Evolutionary conservation across 35 echinoderm and acorn worm species (phyloP).

Genomic region (Apostichopus japonicus): DNA sequence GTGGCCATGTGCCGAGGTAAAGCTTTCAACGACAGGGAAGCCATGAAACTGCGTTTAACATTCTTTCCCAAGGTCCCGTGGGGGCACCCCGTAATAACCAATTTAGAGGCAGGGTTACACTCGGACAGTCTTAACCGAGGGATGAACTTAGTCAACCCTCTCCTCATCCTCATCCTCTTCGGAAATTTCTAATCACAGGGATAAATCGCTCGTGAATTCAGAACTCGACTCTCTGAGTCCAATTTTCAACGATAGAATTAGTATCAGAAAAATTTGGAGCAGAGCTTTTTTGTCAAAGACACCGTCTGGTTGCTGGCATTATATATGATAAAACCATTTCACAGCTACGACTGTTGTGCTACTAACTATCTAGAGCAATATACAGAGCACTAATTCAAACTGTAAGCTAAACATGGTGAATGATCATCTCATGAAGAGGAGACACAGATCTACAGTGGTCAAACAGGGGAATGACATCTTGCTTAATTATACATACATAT

Average conservation of each 20-base stretch:
- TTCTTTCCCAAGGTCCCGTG: neutral
- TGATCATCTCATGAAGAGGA: too few species aligned
- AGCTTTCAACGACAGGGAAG: neutral
- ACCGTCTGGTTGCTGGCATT: neutral
- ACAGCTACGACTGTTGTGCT: too few species aligned
- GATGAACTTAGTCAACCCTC: constrained; percentile 26
- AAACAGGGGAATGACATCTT: too few species aligned
- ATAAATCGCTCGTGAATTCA: constrained; percentile 3
- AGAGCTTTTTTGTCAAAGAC: neutral
- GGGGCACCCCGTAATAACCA: constrained; percentile 37
- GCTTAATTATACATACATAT: too few species aligned
- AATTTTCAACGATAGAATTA: neutral
- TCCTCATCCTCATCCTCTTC: neutral
- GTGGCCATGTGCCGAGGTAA: too few species aligned
- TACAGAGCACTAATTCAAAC: too few species aligned
- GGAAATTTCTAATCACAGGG: neutral
- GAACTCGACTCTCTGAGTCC: neutral
- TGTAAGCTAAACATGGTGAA: too few species aligned
- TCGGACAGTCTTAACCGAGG: constrained; percentile 7
- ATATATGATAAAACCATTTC: neutral
- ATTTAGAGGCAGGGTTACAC: constrained; percentile 21
- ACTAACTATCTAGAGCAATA: too few species aligned
- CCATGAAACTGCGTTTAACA: constrained; percentile 21
- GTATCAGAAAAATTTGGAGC: neutral
- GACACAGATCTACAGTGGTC: too few species aligned